A percentile compares a stretch with the other conserved stretches of the same genome.
Conservation (phyloP, 2,113 vertebrate genomes). For the Centropus unirufus region DNA sequence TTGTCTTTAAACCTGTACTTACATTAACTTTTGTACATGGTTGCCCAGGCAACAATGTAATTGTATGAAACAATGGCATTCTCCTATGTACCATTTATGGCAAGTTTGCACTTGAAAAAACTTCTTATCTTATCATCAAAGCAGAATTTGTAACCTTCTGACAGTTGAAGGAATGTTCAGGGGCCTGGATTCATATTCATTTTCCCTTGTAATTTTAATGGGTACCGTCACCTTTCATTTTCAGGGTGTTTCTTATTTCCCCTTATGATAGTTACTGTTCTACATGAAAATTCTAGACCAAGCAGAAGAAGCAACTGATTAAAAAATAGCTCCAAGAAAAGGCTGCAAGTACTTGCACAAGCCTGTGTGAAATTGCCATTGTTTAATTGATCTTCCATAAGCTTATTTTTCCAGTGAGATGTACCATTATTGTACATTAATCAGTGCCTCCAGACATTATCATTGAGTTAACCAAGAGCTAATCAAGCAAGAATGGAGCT, state of each 20-base stretch:
- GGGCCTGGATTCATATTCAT: conserved; percentile 63
- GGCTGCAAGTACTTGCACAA: conserved; percentile 49
- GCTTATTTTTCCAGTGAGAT: conserved; percentile 78
- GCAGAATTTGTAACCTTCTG: conserved; percentile 70
- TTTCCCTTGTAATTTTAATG: conserved; percentile 70
- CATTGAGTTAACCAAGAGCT: conserved; percentile 77
- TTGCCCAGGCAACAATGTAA: conserved; percentile 79
- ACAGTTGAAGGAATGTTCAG: conserved; percentile 66
- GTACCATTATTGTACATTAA: conserved; percentile 79
- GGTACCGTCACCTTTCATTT: conserved; percentile 60
- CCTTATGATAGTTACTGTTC: conserved; percentile 24
- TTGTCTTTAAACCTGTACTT: conserved; percentile 76
- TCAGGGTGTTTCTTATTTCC: conserved; percentile 15
- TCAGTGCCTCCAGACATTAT: conserved; percentile 78
- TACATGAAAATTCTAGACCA: conserved; percentile 50
- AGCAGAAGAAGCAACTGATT: conserved; percentile 33
- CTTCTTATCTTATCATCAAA: conserved; percentile 69
- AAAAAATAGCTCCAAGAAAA: conserved; percentile 63
- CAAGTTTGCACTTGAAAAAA: conserved; percentile 70
- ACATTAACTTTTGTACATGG: conserved; percentile 76
- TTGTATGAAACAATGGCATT: conserved; percentile 79
- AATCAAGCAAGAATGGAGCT: conserved; percentile 72
- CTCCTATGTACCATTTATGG: conserved; percentile 67
- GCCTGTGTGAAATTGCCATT: conserved; percentile 72
- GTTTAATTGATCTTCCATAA: conserved; percentile 76